Evolutionary conservation across 2,797 vertebrate genomes (phyloP).

Genomic region (Galaxias olidus): DNA sequence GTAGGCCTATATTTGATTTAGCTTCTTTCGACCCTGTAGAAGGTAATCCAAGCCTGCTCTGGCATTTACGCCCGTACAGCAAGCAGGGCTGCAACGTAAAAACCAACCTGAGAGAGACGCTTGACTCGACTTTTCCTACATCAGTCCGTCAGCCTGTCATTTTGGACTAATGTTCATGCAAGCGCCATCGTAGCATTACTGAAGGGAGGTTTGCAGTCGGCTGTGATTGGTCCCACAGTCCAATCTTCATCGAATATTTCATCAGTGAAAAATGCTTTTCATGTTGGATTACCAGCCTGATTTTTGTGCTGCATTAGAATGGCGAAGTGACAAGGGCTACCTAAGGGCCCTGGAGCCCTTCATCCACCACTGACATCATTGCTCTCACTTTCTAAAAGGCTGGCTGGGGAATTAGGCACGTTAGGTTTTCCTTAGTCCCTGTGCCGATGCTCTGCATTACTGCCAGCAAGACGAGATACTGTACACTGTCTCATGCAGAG

Average conservation of each 20-base stretch:
- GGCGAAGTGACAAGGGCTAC: constrained; percentile 16
- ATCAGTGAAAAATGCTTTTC: constrained; percentile 34
- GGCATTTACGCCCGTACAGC: constrained; percentile 16
- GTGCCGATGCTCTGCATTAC: background rate
- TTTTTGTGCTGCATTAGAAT: constrained; percentile 44
- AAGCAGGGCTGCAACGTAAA: constrained; percentile 22
- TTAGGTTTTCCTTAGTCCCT: constrained; percentile 1
- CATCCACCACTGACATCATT: background rate
- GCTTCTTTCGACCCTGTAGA: constrained; percentile 3
- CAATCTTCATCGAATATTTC: constrained; percentile 59
- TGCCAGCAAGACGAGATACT: background rate
- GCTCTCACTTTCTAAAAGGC: background rate
- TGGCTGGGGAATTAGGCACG: background rate
- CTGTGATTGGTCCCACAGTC: constrained; percentile 40
- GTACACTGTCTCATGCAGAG: background rate
- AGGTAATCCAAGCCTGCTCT: constrained; percentile 19
- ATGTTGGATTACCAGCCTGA: constrained; percentile 30
- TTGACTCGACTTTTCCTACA: constrained; percentile 25
- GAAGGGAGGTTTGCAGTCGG: constrained; percentile 18
- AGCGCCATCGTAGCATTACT: constrained; percentile 33
- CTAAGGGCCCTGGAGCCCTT: background rate
- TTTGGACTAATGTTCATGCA: constrained; percentile 29
- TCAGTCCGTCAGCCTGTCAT: constrained; percentile 13
- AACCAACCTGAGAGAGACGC: constrained; percentile 16
- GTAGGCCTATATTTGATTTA: no score